These are phyloP conservation scores for Limosa lapponica DNA, from an alignment of 2,797 vertebrate genomes.

Conservation along the genomic window DNA sequence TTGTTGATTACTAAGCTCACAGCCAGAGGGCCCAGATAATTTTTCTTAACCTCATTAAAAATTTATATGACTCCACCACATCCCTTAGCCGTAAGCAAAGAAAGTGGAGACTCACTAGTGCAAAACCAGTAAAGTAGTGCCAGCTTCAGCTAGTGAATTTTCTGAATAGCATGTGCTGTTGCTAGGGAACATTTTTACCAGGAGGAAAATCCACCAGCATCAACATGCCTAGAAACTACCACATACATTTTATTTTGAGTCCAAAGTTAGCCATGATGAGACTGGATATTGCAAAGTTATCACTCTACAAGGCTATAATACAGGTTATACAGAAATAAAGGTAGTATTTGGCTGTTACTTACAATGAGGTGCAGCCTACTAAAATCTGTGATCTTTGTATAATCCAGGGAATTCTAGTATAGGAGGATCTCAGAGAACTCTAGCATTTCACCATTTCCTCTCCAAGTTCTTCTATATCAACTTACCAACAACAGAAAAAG, in stretches of 20 bases:
- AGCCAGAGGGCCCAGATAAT: neutral
- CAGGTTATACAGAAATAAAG: neutral
- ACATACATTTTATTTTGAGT: neutral
- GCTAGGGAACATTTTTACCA: neutral
- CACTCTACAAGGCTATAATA: neutral
- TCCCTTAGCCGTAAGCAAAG: neutral
- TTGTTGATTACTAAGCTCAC: neutral
- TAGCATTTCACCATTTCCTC: neutral
- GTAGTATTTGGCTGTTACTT: neutral
- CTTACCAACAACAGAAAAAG: conserved; percentile 64
- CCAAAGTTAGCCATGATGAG: neutral
- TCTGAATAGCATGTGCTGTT: neutral
- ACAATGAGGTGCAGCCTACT: neutral
- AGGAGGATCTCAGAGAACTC: neutral
- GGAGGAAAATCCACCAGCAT: neutral
- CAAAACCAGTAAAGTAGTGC: neutral
- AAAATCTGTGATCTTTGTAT: neutral
- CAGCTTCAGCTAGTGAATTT: neutral
- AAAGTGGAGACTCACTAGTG: neutral
- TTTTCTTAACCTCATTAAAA: neutral
- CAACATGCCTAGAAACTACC: neutral
- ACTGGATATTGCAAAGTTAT: neutral
- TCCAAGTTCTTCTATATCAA: neutral
- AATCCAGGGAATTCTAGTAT: neutral
- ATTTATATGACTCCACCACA: neutral